Conservation (phyloP, 2,797 vertebrate species). For the Euthynnus affinis region DNA sequence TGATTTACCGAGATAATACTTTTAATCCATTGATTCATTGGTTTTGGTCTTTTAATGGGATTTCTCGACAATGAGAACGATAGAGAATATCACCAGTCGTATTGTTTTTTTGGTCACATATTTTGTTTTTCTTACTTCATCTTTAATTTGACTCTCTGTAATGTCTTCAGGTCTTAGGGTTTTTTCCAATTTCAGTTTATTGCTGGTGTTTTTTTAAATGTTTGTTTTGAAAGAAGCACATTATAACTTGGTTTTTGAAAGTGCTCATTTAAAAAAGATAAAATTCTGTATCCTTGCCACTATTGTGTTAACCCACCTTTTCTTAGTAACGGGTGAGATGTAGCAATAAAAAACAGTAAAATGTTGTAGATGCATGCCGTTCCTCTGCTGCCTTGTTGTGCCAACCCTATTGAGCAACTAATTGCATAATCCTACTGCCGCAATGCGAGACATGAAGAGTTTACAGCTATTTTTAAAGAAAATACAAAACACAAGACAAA, state of each 20-base stretch:
- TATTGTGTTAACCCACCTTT: background rate
- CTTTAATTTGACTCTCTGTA: no score
- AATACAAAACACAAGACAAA: background rate
- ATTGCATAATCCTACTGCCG: background rate
- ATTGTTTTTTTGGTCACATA: no score
- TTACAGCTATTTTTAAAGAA: background rate
- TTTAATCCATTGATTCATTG: no score
- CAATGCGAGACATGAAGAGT: background rate
- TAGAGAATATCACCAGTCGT: no score
- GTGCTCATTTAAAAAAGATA: no score
- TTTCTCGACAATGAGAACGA: no score
- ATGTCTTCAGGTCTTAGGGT: background rate
- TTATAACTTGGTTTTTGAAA: no score
- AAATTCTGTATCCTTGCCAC: background rate
- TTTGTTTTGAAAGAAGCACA: no score
- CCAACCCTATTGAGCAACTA: background rate
- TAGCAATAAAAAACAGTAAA: background rate
- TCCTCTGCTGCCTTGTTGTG: background rate
- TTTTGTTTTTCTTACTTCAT: no score
- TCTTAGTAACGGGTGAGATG: background rate
- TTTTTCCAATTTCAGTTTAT: background rate
- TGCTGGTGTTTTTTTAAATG: background rate
- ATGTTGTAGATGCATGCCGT: background rate
- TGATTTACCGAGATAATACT: no score
- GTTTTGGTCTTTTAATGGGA: no score